Conservation (phyloP, 2,113 vertebrate genomes). For the Cairina moschata region DNA sequence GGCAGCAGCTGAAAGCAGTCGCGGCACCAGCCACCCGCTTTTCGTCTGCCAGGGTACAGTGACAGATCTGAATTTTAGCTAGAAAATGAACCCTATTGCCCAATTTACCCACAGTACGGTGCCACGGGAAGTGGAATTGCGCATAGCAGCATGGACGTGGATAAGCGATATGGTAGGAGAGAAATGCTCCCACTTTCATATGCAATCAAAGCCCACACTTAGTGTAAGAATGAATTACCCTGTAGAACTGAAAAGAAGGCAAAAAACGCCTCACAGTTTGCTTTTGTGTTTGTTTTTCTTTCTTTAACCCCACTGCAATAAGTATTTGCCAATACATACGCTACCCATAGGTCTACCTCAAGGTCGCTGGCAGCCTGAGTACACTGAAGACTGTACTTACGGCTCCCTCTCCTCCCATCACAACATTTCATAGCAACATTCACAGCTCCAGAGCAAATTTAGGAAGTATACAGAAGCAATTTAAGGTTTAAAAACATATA, state of each 20-base stretch:
- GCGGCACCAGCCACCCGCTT: background rate
- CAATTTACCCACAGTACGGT: background rate
- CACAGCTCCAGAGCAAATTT: background rate
- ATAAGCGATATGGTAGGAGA: background rate
- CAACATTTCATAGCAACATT: accelerated
- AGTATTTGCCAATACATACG: background rate
- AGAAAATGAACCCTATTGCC: background rate
- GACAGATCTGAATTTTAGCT: background rate
- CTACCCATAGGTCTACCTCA: background rate
- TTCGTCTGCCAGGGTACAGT: background rate
- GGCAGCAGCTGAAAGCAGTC: background rate
- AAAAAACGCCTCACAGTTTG: background rate
- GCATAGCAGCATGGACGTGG: accelerated
- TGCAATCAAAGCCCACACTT: background rate
- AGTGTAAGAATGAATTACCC: accelerated
- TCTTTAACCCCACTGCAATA: accelerated
- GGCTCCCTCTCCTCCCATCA: background rate
- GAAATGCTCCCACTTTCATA: accelerated
- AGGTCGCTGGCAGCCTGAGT: background rate
- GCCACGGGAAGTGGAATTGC: background rate
- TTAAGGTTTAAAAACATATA: too few relatives aligned
- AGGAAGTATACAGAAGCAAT: background rate
- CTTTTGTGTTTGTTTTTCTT: background rate
- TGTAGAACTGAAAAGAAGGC: background rate
- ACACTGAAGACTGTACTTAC: background rate